A percentile compares a stretch with the other conserved stretches of the same genome.
Evolutionary conservation across 92 coral and sea anemone species (phyloP).

Genomic region (Palythoa grandiflora): DNA sequence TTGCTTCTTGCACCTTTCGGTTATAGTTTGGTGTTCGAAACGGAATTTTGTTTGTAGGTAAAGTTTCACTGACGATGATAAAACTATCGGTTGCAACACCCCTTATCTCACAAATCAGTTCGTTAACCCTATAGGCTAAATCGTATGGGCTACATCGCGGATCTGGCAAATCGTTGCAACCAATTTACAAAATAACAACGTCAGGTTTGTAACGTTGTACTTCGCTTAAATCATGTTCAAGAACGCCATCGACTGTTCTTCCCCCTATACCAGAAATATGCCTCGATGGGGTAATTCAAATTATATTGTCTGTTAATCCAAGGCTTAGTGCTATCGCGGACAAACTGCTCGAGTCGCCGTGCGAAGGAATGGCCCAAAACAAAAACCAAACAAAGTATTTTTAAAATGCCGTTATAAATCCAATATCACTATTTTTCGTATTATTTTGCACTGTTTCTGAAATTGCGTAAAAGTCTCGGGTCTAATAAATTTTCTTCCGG

Average conservation of each 20-base stretch:
- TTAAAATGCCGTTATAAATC: no score
- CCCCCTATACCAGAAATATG: slow-evolving; percentile 14
- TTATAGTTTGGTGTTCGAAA: background rate
- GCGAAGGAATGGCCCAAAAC: slow-evolving; percentile 37
- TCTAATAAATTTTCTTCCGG: no score
- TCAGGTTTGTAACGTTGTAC: background rate
- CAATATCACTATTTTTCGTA: no score
- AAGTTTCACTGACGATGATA: background rate
- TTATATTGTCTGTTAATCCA: no score
- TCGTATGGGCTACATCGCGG: background rate
- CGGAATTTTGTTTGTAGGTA: background rate
- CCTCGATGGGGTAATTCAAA: background rate
- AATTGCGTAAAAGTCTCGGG: no score
- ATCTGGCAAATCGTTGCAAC: background rate
- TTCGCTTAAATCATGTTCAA: background rate
- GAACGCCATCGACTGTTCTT: background rate
- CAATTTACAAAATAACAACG: background rate
- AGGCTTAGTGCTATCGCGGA: background rate
- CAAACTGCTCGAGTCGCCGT: background rate
- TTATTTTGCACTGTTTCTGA: no score
- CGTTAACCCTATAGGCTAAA: background rate
- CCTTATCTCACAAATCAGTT: background rate
- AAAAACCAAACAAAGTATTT: background rate
- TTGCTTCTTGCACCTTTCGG: background rate
- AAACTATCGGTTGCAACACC: background rate